A percentile compares a stretch with the other conserved stretches of the same genome.
Conservation (phyloP, 1,140 invertebrate genomes). For the Cydia amplana region DNA sequence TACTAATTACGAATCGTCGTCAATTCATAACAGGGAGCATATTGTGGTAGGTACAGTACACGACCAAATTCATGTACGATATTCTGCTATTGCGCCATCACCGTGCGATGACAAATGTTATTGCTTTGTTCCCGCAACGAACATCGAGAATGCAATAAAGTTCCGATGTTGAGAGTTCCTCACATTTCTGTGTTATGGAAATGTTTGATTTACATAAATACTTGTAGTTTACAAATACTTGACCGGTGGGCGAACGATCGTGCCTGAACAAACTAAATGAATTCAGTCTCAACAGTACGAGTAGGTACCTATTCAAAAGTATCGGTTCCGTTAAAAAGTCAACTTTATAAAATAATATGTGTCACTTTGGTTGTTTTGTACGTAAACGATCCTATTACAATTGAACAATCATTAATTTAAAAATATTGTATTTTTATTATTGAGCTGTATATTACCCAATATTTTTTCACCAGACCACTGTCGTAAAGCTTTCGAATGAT, state of each 20-base stretch:
- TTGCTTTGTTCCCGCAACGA: conserved; percentile 44
- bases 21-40: neutral
- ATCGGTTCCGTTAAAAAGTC: no score
- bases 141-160: conserved; percentile 54
- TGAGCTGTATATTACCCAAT: no score
- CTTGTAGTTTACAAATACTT: conserved; percentile 12
- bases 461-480: no score
- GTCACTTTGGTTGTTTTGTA: no score
- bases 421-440: no score
- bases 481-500: no score
- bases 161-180: conserved; percentile 45
- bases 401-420: no score
- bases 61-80: neutral
- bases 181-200: conserved; percentile 30
- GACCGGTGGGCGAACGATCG: neutral
- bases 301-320: neutral
- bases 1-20: neutral
- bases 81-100: conserved; percentile 5
- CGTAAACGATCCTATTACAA: no score
- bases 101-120: conserved; percentile 51
- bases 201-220: conserved; percentile 30
- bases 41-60: neutral
- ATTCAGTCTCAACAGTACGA: neutral
- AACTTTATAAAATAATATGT: no score
- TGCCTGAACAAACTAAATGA: neutral